A percentile compares a stretch with the other conserved stretches of the same genome.
These are phyloP conservation scores for Gila orcuttii DNA, from an alignment of 2,113 vertebrate species.

Conservation along the genomic window DNA sequence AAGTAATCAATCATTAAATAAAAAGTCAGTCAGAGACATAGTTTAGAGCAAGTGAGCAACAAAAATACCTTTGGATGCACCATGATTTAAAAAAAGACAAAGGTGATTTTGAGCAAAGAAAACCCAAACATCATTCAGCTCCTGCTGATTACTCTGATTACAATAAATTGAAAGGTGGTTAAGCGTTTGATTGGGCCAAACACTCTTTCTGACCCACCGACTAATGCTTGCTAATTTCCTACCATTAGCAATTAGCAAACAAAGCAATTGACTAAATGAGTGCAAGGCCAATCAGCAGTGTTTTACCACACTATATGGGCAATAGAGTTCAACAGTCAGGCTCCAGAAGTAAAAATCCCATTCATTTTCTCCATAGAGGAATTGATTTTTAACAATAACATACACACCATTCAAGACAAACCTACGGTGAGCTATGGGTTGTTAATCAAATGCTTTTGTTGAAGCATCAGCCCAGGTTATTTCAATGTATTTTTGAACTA, in stretches of 20 bases:
- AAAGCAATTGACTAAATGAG: not conserved
- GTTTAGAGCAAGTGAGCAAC: not conserved
- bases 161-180: not conserved
- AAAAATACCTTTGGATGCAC: not conserved
- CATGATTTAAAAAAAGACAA: conserved; percentile 20
- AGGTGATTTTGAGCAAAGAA: conserved; percentile 9
- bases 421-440: not conserved
- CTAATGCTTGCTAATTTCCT: conserved; percentile 5
- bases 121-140: conserved; percentile 23
- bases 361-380: not conserved
- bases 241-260: not conserved
- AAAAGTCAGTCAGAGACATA: not conserved
- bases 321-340: not conserved
- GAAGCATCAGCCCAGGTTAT: not conserved
- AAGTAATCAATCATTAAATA: not conserved
- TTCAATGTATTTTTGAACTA: not conserved
- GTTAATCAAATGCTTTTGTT: not conserved
- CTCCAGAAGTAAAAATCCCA: conserved; percentile 3
- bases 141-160: conserved; percentile 10
- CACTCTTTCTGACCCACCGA: not conserved
- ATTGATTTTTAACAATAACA: not conserved
- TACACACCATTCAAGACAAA: not conserved
- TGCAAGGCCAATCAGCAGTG: not conserved
- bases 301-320: not conserved
- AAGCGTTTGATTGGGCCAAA: not conserved